Conservation (phyloP, 1,140 invertebrate genomes). For the Drosophila orosa region DNA sequence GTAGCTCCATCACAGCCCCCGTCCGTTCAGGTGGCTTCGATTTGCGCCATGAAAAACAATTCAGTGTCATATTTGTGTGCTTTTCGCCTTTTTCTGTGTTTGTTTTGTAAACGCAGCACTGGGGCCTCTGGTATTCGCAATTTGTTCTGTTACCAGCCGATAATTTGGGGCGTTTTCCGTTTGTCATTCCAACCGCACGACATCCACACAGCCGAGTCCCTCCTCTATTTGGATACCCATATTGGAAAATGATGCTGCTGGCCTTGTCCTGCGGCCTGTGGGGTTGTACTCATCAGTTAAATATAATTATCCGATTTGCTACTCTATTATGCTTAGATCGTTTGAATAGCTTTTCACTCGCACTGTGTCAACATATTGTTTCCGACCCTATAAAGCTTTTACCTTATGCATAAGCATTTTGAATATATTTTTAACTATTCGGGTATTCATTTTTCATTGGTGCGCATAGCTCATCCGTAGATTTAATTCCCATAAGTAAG, state of each 20-base stretch:
- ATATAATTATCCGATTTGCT: neutral
- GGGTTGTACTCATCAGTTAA: neutral
- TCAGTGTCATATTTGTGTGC: constrained; percentile 76
- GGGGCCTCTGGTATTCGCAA: constrained; percentile 4
- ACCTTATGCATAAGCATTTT: too few relatives aligned
- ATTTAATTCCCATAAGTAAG: constrained; percentile 10
- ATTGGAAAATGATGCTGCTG: constrained; percentile 28
- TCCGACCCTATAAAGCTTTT: too few relatives aligned
- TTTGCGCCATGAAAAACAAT: constrained; percentile 69
- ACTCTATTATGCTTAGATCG: too few relatives aligned
- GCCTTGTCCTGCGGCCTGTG: neutral
- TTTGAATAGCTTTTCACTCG: too few relatives aligned
- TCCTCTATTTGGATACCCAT: constrained; percentile 51
- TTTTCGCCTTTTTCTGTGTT: constrained; percentile 45
- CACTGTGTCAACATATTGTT: too few relatives aligned
- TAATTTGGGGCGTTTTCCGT: constrained; percentile 66
- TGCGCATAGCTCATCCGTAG: neutral
- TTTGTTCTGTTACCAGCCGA: constrained; percentile 49
- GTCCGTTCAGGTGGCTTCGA: constrained; percentile 41
- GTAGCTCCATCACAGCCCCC: constrained; percentile 27
- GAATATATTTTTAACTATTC: neutral
- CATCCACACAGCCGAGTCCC: constrained; percentile 20
- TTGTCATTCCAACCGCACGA: constrained; percentile 41
- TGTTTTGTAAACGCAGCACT: constrained; percentile 57
- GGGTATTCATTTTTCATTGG: neutral